Evolutionary conservation across 2,888 invertebrate genomes (phyloP).

Genomic region (Globia sparganii): DNA sequence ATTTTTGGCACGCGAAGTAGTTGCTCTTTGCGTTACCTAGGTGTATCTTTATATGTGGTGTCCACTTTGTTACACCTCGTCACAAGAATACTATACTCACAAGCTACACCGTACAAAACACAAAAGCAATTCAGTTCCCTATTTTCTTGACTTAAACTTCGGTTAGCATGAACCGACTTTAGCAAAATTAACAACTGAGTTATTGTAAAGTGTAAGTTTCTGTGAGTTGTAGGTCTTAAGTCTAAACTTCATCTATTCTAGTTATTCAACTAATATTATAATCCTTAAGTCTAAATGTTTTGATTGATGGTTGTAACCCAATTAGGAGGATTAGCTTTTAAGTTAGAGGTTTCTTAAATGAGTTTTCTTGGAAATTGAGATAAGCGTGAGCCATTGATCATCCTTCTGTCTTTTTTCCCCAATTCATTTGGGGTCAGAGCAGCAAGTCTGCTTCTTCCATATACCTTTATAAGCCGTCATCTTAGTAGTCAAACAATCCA

Average conservation of each 20-base stretch:
- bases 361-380: slow-evolving; percentile 15
- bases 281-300: slow-evolving; percentile 28
- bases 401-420: too few species aligned
- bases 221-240: slow-evolving; percentile 18
- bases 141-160: slow-evolving; percentile 37
- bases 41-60: too few species aligned
- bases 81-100: neutral
- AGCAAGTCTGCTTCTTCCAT: neutral
- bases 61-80: neutral
- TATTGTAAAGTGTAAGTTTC: slow-evolving; percentile 36
- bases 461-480: neutral
- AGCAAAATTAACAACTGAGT: slow-evolving; percentile 24
- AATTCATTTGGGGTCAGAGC: neutral
- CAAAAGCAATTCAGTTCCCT: slow-evolving; percentile 19
- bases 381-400: neutral
- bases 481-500: neutral
- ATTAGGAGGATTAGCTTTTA: slow-evolving; percentile 23
- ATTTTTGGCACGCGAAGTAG: too few species aligned
- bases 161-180: slow-evolving; percentile 8
- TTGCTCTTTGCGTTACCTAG: too few species aligned
- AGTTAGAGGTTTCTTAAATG: slow-evolving; percentile 6
- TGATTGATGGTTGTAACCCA: slow-evolving; percentile 30
- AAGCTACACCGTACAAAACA: neutral
- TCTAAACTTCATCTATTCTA: slow-evolving; percentile 39
- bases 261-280: slow-evolving; percentile 42